Conservation (phyloP, 2,888 invertebrate genomes). For the Drosophila picticornis region DNA sequence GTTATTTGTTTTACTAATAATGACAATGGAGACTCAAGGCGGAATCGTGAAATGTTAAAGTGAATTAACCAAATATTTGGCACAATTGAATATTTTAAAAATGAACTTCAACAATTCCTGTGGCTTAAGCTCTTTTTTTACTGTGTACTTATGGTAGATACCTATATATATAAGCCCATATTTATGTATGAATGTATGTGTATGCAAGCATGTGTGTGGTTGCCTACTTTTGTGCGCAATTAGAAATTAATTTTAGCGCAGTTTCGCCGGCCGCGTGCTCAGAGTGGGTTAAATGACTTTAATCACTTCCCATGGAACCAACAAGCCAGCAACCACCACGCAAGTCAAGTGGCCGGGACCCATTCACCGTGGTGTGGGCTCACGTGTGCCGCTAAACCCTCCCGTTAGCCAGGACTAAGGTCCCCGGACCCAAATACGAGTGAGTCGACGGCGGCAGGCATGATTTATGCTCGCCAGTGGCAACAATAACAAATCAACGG, state of each 20-base stretch:
- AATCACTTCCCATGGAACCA: constrained; percentile 77
- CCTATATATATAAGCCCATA: not conserved
- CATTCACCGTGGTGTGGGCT: constrained; percentile 42
- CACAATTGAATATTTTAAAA: no score
- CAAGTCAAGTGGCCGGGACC: constrained; percentile 58
- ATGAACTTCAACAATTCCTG: not conserved
- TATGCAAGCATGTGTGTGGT: constrained; percentile 24
- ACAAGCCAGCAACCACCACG: constrained; percentile 23
- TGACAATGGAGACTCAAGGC: no score
- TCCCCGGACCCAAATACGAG: not conserved
- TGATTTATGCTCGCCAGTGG: constrained; percentile 81
- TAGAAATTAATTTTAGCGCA: constrained; percentile 78
- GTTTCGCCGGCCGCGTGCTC: constrained; percentile 46
- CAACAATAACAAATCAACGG: constrained; percentile 77
- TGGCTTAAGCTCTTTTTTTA: not conserved
- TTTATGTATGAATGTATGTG: not conserved
- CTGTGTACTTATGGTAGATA: not conserved
- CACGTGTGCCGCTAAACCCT: constrained; percentile 62
- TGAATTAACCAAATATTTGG: no score
- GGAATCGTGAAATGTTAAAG: no score
- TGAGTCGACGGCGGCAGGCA: constrained; percentile 42
- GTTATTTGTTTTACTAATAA: no score
- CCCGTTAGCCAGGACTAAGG: constrained; percentile 5
- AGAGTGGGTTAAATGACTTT: constrained; percentile 83
- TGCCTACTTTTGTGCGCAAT: constrained; percentile 77